phyloP scores from a whole-genome alignment of 2,797 vertebrate genomes.

The Macrochelys suwanniensis region DNA sequence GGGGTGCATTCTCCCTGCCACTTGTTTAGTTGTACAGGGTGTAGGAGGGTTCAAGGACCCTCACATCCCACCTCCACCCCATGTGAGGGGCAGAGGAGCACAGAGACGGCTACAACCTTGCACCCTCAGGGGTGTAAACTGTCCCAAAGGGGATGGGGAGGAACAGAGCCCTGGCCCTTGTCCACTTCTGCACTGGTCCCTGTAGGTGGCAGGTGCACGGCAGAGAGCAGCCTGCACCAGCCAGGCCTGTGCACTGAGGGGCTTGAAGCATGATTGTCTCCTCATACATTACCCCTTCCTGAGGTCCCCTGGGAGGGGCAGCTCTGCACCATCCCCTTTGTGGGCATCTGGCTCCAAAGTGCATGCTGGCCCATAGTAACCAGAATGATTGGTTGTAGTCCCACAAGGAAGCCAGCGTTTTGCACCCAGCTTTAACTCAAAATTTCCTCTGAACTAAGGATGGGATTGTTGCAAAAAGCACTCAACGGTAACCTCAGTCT shows the following conservation, averaged over 20 bases:
- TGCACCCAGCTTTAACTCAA: constrained; percentile 65
- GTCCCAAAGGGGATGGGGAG: not conserved
- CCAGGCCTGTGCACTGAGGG: not conserved
- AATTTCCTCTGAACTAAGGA: constrained; percentile 60
- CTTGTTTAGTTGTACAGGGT: not conserved
- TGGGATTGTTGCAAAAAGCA: constrained; percentile 17
- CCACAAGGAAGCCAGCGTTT: constrained; percentile 24
- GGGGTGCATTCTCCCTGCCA: not conserved
- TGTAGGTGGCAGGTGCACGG: not conserved
- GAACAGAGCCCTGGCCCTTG: not conserved
- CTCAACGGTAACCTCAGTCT: constrained; percentile 13
- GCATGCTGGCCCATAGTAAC: constrained; percentile 49
- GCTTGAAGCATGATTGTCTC: not conserved
- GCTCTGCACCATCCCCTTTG: not conserved
- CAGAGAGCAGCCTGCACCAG: not conserved
- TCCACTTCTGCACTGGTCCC: not conserved
- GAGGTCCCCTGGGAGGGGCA: not conserved
- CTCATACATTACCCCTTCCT: not conserved
- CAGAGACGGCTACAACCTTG: not conserved
- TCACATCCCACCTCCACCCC: not conserved
- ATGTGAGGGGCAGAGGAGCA: not conserved
- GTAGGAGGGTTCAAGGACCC: not conserved
- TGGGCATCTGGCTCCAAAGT: constrained; percentile 30
- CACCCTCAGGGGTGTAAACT: not conserved
- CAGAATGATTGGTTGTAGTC: constrained; percentile 56